Conservation (phyloP, 1,140 invertebrate species). For the Pogonomyrmex californicus region DNA sequence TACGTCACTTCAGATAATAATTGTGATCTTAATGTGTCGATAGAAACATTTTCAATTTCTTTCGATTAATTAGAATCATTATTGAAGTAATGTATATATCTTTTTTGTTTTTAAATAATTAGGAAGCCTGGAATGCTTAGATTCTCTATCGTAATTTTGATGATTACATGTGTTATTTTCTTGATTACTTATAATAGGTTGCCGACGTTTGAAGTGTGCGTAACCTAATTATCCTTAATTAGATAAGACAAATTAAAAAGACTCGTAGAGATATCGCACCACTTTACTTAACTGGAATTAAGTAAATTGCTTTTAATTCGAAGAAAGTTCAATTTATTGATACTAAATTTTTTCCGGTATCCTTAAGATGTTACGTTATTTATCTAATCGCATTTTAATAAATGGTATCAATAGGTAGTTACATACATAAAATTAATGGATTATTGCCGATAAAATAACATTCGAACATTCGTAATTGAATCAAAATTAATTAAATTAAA, state of each 20-base stretch:
- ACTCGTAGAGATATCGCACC: background rate
- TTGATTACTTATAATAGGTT: constrained; percentile 13
- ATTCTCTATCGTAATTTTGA: constrained; percentile 22
- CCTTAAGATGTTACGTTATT: background rate
- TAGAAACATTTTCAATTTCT: too few species aligned
- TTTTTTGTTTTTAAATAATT: background rate
- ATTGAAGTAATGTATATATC: background rate
- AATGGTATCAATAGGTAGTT: background rate
- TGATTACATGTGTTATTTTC: constrained; percentile 29
- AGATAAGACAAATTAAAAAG: constrained; percentile 32
- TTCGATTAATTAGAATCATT: background rate
- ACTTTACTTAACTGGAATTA: constrained; percentile 7
- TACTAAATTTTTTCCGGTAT: background rate
- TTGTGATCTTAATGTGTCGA: too few species aligned
- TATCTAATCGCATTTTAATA: background rate
- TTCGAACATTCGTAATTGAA: too few species aligned
- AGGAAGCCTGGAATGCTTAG: background rate
- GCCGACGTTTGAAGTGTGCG: constrained; percentile 15
- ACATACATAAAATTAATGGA: background rate
- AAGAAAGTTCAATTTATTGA: constrained; percentile 27
- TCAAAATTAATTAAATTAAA: background rate
- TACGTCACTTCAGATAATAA: background rate
- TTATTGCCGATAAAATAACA: background rate
- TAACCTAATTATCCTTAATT: constrained; percentile 39
- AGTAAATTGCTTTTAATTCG: constrained; percentile 29